Evolutionary conservation across 2,888 invertebrate species (phyloP), one percentile per base, ranked within the genome.

Genomic region (Drosophila infuscata): DNA sequence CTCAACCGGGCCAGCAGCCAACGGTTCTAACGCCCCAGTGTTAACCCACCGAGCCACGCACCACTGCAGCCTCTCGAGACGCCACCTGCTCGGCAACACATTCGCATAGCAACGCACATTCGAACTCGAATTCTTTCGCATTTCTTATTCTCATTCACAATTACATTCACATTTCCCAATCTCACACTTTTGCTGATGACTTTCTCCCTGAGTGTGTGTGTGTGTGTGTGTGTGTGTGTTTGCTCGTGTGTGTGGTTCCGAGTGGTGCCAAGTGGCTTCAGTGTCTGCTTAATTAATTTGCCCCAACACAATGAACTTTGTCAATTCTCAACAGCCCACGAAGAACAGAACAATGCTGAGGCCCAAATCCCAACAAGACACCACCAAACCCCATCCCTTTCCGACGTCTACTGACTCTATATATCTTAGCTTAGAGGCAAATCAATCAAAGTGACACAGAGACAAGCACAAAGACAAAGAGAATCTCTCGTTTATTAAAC

Each of bases 231-330:
- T 54, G n/a, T n/a, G 54, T 30, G 56, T 30, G 15, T 25, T 25
- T 25, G 25, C 25, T 25, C 25, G 49, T 43, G 53, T 65, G 53
- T 53, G 29, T 32, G 66, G 17, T 15, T 65, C 53, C 53, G 33
- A 66, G 63, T 51, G 51, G 38, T 35, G 63, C 48, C 70, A 70
- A 70, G 62, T 51, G 62, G 59, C 56, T 60, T 46, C 73, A 75
- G 79, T 74, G 73, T 71, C 60, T 75, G 79, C 83, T 83, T 88
- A 88, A 85, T 85, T 85, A 85, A 85, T 85, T 79, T 74, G 76
- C 25, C 76, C 74, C 73, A 67, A 66, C 61, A 71, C 66, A 79
- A 62, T 74, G 70, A 74, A 79, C 76, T 79, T 70, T 82, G 76
- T 70, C 72, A 74, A 71, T 71, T 67, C 63, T 67, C 46, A 70